Evolutionary conservation across 2,797 vertebrate species (phyloP), one percentile per base, ranked within the genome.

Genomic region (Gouania willdenowi): DNA sequence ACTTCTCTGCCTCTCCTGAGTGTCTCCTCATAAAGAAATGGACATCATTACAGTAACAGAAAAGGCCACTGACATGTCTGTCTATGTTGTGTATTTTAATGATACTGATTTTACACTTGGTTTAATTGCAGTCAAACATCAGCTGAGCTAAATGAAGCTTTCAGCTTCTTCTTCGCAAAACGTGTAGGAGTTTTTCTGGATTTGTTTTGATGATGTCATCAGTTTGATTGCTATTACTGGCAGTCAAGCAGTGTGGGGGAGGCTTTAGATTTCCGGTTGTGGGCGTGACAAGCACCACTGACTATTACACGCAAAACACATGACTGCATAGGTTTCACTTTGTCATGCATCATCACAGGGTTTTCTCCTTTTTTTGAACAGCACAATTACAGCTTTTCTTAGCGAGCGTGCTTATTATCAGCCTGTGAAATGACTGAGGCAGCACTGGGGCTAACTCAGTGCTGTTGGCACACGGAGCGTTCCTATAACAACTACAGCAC

Each of bases 171-270:
- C 27, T 43, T n/a, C 39, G 14, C 20, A 1, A 15, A 42, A 1
- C 25, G 34, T 57, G 47, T 37, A 33, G 54, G 56, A 17, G 25
- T 22, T 11, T 12, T 8, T 8, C 28, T 53, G 52, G 31, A 17
- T 41, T 33, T 45, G 25, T 42, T 71, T 43, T 14, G n/a, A 33
- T 32, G 30, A 59, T 66, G 44, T 49, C 52, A 47, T 64, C 27
- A 32, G 52, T 36, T 71, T 41, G 14, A 5, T 48, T 41, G 21
- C 41, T 49, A 10, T 49, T 49, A 41, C 52, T 44, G 42, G 50
- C 43, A 61, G 52, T 11, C 12, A 8, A 13, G 28, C 40, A 33
- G 35, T 26, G 42, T 32, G 61, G 70, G 63, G 61, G 58, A 40
- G 49, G 40, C 18, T 18, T 0, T 27, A 34, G 22, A 60, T 39